Base-by-base conservation (phyloP, 1,140 invertebrate species). In the Euglossa dilemma region DNA sequence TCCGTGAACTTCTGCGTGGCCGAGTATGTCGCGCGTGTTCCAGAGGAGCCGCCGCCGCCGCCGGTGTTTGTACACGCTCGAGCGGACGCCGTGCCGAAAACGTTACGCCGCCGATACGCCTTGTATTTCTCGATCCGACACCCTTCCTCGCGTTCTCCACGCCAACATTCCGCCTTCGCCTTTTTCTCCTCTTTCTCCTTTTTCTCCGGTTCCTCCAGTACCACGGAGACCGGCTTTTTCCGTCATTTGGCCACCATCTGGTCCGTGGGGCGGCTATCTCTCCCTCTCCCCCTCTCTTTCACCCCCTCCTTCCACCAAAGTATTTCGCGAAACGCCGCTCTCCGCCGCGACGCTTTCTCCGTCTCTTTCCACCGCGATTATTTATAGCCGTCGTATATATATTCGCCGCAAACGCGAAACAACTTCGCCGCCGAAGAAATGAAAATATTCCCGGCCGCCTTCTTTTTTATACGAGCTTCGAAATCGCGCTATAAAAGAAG, bases 401-500 rank as follows among this genome's bases (percentile, higher is more conserved):
- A 52, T 23, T 28, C 61, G 25, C 54, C 45, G 23, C 52, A 36
- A 76, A 57, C 63, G 73, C 43, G 54, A 66, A 67, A 57, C 73
- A 69, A 57, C 80, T 64, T 23, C 57, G n/a, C n/a, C 78, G 54
- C 12, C 70, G 59, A 36, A 64, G 79, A 74, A 74, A 80, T 74
- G 59, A 80, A 80, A 80, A 80, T 74, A 74, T 80, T 66, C 79
- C 50, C 1, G 36, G 9, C 7, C 16, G 20, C 23, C 25, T 28
- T 36, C 36, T 16, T 70, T 64, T 74, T 80, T 74, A 73, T 74
- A 64, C 70, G 71, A 74, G 71, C 71, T 64, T 74, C 59, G 50
- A 64, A 74, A 80, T 80, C 79, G 50, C n/a, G 79, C 71, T 74
- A 80, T 80, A 80, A 80, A 80, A 43, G 47, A 56, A 73, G 71